These are phyloP conservation scores for Trichogramma dendrolimi DNA, from an alignment of 2,888 invertebrate genomes.

Conservation along the genomic window DNA sequence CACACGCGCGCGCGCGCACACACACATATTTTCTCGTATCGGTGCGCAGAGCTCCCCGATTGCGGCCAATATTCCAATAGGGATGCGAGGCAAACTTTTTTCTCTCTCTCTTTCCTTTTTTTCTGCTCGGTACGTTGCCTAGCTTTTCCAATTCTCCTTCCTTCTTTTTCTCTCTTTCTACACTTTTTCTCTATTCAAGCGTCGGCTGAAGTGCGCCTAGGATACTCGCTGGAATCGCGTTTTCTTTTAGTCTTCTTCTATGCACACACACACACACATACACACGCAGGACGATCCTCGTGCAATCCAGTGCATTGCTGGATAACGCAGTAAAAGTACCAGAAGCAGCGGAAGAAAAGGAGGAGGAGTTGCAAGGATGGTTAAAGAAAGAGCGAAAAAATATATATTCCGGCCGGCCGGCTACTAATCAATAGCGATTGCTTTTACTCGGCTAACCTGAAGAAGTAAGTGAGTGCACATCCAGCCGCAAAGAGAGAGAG, in stretches of 20 bases:
- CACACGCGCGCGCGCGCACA: too few relatives aligned
- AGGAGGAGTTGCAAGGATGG: background rate
- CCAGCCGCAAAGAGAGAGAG: background rate
- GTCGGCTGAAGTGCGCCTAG: too few relatives aligned
- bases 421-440: slow-evolving; percentile 19
- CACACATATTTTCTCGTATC: too few relatives aligned
- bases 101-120: slow-evolving; percentile 3
- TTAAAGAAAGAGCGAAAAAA: background rate
- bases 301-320: too few relatives aligned
- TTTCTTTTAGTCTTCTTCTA: too few relatives aligned
- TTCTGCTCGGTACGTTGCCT: too few relatives aligned
- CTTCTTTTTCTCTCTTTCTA: slow-evolving; percentile 1
- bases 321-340: too few relatives aligned
- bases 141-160: background rate
- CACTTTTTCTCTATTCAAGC: background rate
- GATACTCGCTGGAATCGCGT: too few relatives aligned
- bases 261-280: too few relatives aligned
- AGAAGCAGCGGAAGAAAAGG: too few relatives aligned
- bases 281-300: too few relatives aligned
- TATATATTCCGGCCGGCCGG: background rate
- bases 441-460: slow-evolving; percentile 6
- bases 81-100: background rate
- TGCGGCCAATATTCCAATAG: slow-evolving; percentile 24
- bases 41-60: slow-evolving; percentile 7
- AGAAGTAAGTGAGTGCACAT: background rate